Evolutionary conservation across 2,888 invertebrate species (phyloP).

Genomic region (Drosophila rubida): DNA sequence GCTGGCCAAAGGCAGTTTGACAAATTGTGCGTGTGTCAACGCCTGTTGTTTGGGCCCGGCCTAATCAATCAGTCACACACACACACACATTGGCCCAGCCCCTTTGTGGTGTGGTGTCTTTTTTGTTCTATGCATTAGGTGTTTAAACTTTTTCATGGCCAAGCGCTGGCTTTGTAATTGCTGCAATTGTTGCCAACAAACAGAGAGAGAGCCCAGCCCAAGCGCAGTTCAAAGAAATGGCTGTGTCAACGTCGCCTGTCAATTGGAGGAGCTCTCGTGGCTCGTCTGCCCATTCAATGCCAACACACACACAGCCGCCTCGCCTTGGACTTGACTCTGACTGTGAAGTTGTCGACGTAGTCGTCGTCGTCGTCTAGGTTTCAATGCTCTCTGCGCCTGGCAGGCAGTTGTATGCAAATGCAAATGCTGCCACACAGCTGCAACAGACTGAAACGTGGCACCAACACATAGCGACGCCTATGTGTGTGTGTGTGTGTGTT

Average conservation of each 20-base stretch:
- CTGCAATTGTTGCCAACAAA: conserved; percentile 44
- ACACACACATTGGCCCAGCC: conserved; percentile 55
- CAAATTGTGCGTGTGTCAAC: conserved; percentile 71
- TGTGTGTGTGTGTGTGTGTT: conserved; percentile 22
- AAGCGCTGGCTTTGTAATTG: conserved; percentile 51
- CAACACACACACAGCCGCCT: conserved; percentile 13
- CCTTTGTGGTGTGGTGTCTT: not conserved
- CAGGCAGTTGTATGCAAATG: conserved; percentile 53
- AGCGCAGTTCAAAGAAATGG: conserved; percentile 30
- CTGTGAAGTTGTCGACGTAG: conserved; percentile 17
- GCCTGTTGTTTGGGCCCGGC: conserved; percentile 15
- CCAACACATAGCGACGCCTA: conserved; percentile 34
- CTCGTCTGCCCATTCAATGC: conserved; percentile 10
- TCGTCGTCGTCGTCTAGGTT: conserved; percentile 65
- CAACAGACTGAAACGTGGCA: conserved; percentile 61
- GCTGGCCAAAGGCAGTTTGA: conserved; percentile 56
- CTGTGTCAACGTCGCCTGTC: conserved; percentile 34
- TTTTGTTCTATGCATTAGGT: no score
- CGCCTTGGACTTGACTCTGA: conserved; percentile 71
- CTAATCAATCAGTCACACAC: conserved; percentile 35
- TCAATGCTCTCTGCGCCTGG: conserved; percentile 59
- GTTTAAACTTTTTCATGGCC: conserved; percentile 75
- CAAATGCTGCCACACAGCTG: conserved; percentile 68
- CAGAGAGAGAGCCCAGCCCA: conserved; percentile 31
- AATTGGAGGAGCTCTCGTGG: conserved; percentile 61